Evolutionary conservation across 2,113 vertebrate genomes (phyloP).

Genomic region (Rhabdomys dilectus): DNA sequence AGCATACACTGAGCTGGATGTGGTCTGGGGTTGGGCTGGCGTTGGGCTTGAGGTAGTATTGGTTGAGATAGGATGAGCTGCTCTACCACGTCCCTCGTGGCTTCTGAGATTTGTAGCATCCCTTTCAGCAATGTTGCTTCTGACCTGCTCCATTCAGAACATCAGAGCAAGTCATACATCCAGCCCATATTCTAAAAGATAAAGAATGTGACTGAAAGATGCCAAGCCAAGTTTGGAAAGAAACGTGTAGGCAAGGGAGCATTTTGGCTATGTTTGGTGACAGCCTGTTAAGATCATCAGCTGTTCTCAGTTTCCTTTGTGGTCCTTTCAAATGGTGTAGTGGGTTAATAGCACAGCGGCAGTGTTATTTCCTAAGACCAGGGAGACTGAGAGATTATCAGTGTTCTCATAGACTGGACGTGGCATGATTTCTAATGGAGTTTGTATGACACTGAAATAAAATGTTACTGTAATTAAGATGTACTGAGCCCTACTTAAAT

Average conservation of each 20-base stretch:
- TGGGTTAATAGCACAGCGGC: not conserved
- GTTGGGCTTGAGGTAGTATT: not conserved
- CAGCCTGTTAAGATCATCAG: not conserved
- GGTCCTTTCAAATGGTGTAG: not conserved
- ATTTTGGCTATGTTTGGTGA: not conserved
- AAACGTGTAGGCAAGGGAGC: not conserved
- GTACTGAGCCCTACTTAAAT: not conserved
- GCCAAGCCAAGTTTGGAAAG: not conserved
- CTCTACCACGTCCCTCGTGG: accelerated
- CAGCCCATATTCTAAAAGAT: not conserved
- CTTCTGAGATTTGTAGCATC: not conserved
- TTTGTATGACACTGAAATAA: conserved; percentile 26
- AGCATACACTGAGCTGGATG: not conserved
- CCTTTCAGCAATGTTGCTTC: not conserved
- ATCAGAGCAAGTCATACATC: not conserved
- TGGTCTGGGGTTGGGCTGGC: not conserved
- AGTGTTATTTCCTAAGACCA: not conserved
- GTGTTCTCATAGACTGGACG: not conserved
- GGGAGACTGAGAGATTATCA: not conserved
- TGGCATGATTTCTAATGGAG: not conserved
- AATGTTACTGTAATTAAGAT: not conserved
- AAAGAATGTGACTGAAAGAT: not conserved
- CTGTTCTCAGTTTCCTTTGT: not conserved
- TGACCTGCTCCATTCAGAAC: not conserved
- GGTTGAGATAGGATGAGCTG: not conserved